These are phyloP conservation scores for Tetramorium simillimum DNA, from an alignment of 1,140 invertebrate species.

Conservation along the genomic window DNA sequence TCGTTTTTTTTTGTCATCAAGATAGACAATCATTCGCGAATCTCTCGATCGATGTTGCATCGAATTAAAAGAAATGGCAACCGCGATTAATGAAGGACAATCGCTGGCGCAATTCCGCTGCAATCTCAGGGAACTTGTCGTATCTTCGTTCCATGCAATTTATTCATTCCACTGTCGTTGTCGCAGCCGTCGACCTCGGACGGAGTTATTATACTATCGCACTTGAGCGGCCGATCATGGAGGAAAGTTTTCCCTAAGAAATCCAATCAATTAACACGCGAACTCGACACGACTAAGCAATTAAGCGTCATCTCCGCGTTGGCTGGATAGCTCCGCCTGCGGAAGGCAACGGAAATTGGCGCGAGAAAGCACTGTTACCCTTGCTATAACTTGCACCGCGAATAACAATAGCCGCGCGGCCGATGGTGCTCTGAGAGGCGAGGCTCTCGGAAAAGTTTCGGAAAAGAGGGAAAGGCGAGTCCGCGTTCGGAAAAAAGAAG, in stretches of 20 bases:
- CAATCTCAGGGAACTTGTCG: slow-evolving; percentile 13
- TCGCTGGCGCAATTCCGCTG: too few species aligned
- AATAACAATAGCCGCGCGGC: slow-evolving; percentile 32
- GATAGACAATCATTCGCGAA: neutral
- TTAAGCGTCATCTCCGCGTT: slow-evolving; percentile 37
- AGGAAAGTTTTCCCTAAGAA: slow-evolving; percentile 63
- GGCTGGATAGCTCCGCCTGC: slow-evolving; percentile 29
- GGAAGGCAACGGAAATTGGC: slow-evolving; percentile 29
- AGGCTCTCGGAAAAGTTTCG: slow-evolving; percentile 11
- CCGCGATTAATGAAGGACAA: slow-evolving; percentile 33
- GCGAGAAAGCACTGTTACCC: neutral
- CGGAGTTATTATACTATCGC: slow-evolving; percentile 61
- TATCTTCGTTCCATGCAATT: slow-evolving; percentile 30
- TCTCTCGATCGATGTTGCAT: neutral
- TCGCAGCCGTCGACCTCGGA: slow-evolving; percentile 1
- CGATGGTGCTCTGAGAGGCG: neutral
- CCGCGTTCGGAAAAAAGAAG: neutral
- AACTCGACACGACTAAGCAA: slow-evolving; percentile 65
- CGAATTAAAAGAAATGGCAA: neutral
- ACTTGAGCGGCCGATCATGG: slow-evolving; percentile 45
- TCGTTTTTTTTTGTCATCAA: too few species aligned
- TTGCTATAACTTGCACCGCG: slow-evolving; percentile 36
- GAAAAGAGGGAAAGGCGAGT: neutral
- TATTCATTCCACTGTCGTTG: slow-evolving; percentile 48
- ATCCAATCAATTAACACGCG: slow-evolving; percentile 67